A percentile compares a stretch with the other conserved stretches of the same genome.
Conservation (phyloP, 2,113 vertebrate species). For the Eurystomus gularis region DNA sequence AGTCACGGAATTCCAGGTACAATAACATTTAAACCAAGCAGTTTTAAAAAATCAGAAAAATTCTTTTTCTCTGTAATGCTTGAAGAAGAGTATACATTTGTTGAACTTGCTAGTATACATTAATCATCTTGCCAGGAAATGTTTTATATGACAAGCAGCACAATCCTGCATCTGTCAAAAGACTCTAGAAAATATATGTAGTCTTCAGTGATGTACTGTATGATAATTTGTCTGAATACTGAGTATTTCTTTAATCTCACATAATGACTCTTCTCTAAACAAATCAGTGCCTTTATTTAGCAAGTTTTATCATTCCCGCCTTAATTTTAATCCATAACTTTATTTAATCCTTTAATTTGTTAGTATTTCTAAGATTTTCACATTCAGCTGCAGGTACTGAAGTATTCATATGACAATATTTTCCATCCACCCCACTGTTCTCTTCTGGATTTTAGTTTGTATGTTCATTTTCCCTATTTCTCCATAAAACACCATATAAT, state of each 20-base stretch:
- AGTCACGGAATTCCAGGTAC: not conserved
- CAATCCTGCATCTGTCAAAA: not conserved
- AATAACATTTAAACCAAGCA: not conserved
- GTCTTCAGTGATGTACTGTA: not conserved
- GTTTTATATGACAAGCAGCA: not conserved
- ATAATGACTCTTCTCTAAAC: not conserved
- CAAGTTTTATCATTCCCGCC: not conserved
- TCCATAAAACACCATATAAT: not conserved
- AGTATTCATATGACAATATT: not conserved
- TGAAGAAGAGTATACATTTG: not conserved
- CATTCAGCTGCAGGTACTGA: not conserved
- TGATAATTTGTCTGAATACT: not conserved
- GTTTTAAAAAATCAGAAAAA: not conserved
- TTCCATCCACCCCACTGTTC: not conserved
- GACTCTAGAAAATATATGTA: not conserved
- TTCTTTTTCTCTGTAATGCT: not conserved
- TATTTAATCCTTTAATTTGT: not conserved
- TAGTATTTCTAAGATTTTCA: not conserved
- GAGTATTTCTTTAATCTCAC: not conserved
- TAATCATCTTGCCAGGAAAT: slow-evolving; percentile 29
- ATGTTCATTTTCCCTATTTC: not conserved
- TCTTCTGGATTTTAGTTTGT: not conserved
- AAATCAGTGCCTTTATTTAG: not conserved
- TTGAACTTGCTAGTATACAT: not conserved
- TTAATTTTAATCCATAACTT: not conserved